Conservation (phyloP, 2,113 vertebrate species). For the Mola mola region DNA sequence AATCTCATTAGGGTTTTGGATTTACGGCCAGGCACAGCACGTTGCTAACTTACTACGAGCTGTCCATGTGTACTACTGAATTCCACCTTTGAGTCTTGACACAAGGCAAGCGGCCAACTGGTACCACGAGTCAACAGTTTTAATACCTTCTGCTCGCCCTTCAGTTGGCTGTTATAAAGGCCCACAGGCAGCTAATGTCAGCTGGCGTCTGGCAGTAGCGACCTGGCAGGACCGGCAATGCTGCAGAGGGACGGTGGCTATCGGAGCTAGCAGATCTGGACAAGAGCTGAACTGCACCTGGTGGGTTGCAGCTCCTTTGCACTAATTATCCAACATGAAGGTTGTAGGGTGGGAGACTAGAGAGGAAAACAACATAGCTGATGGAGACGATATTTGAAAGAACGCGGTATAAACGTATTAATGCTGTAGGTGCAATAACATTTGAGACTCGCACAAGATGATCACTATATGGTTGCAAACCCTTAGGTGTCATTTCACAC, state of each 20-base stretch:
- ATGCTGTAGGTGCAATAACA: no score
- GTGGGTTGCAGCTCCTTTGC: slow-evolving; percentile 15
- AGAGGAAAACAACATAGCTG: no score
- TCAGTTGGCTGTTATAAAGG: slow-evolving; percentile 52
- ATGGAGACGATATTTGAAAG: no score
- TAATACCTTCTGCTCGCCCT: slow-evolving; percentile 40
- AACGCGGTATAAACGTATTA: no score
- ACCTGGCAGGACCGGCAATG: no score
- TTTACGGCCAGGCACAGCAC: no score
- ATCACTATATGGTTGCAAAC: slow-evolving; percentile 22
- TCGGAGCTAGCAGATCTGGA: slow-evolving; percentile 18
- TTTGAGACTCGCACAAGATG: not conserved
- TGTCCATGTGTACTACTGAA: no score
- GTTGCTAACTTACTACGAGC: no score
- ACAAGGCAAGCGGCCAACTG: slow-evolving; percentile 18
- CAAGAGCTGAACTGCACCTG: slow-evolving; percentile 28
- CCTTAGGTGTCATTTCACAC: slow-evolving; percentile 21
- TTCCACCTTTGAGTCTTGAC: slow-evolving; percentile 32
- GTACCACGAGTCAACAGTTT: slow-evolving; percentile 24
- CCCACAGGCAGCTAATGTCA: slow-evolving; percentile 45
- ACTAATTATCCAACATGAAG: slow-evolving; percentile 30
- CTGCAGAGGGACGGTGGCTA: slow-evolving; percentile 4
- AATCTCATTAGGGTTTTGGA: no score
- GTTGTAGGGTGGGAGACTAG: no score
- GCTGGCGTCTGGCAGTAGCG: slow-evolving; percentile 22